Percentiles rank a stretch among this genome's conserved stretches.
Conservation (phyloP, 2,888 invertebrate species). For the Epinotia demarniana region DNA sequence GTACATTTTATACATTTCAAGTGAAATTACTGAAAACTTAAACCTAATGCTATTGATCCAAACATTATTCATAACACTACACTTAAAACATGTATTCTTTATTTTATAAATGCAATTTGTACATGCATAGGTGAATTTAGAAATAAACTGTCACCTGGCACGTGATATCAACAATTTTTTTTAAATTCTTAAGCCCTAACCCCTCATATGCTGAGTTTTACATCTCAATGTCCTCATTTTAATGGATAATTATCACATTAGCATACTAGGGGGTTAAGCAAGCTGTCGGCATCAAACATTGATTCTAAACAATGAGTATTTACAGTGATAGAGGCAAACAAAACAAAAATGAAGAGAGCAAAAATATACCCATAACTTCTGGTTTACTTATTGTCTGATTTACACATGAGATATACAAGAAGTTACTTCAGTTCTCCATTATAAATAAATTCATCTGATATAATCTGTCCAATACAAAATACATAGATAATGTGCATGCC, state of each 20-base stretch:
- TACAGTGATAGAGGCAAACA: background rate
- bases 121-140: constrained; percentile 9
- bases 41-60: background rate
- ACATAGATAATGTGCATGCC: background rate
- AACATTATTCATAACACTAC: background rate
- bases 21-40: background rate
- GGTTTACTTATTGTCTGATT: background rate
- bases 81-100: background rate
- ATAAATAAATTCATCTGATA: background rate
- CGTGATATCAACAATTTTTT: background rate
- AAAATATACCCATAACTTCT: background rate
- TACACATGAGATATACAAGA: background rate
- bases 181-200: background rate
- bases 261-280: no score
- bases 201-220: no score
- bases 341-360: background rate
- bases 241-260: no score
- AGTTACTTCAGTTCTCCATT: background rate
- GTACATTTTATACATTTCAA: background rate
- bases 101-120: constrained; percentile 11
- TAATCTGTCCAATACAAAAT: background rate
- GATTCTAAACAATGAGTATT: no score
- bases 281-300: no score
- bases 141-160: constrained; percentile 38
- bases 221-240: no score